Evolutionary conservation across 2,888 invertebrate species (phyloP).

Genomic region (Ennomos quercinarius): DNA sequence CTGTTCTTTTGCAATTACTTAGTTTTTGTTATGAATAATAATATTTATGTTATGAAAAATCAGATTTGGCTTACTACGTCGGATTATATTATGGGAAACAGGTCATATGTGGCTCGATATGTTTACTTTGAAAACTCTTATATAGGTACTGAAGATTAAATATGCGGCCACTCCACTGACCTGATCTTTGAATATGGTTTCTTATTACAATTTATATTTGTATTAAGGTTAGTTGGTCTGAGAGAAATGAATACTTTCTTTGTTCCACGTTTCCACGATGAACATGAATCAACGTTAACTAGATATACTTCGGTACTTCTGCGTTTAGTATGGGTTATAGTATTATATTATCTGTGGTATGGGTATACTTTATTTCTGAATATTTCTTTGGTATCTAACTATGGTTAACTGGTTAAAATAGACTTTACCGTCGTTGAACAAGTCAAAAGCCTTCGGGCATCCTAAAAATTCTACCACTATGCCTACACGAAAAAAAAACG

Average conservation of each 20-base stretch:
- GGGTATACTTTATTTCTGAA: no score
- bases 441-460: no score
- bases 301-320: no score
- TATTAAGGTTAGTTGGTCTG: slow-evolving; percentile 25
- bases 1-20: slow-evolving; percentile 11
- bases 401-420: no score
- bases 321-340: no score
- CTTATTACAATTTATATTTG: slow-evolving; percentile 21
- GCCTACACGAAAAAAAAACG: no score
- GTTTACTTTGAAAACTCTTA: slow-evolving; percentile 35
- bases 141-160: slow-evolving; percentile 16
- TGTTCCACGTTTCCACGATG: not conserved
- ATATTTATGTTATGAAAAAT: slow-evolving; percentile 32
- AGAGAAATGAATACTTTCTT: slow-evolving; percentile 20
- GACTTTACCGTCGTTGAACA: no score
- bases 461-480: no score
- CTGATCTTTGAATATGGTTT: slow-evolving; percentile 17
- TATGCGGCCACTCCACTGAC: slow-evolving; percentile 23
- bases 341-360: no score
- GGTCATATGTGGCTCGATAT: slow-evolving; percentile 31
- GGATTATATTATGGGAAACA: slow-evolving; percentile 27
- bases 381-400: no score
- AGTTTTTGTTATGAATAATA: slow-evolving; percentile 13
- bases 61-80: slow-evolving; percentile 27
- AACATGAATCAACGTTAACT: no score